Conservation (phyloP, 2,888 invertebrate genomes). For the Metalampra italica region DNA sequence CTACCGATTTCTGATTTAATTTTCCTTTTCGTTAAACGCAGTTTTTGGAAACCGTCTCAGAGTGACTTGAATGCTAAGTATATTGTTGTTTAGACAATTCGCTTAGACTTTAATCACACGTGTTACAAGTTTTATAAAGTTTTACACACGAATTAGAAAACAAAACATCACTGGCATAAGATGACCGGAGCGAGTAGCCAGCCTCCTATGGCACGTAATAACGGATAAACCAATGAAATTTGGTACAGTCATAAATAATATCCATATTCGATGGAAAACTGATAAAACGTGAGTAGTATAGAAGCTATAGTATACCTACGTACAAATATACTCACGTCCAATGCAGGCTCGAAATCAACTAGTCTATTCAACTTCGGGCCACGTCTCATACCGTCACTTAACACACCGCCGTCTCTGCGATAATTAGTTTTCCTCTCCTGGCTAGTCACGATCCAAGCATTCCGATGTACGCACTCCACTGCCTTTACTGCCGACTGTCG, state of each 20-base stretch:
- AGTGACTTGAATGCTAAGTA: slow-evolving; percentile 22
- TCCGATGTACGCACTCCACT: slow-evolving; percentile 36
- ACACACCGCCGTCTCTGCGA: slow-evolving; percentile 33
- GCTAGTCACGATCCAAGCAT: slow-evolving; percentile 57
- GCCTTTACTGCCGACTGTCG: slow-evolving; percentile 23
- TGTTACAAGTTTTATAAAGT: too few relatives aligned
- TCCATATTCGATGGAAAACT: too few relatives aligned
- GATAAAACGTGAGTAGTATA: too few relatives aligned
- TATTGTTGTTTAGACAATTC: not conserved
- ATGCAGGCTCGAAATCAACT: not conserved
- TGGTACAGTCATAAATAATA: too few relatives aligned
- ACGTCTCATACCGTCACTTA: slow-evolving; percentile 19
- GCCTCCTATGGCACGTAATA: too few relatives aligned
- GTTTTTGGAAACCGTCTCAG: slow-evolving; percentile 29
- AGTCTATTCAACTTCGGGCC: slow-evolving; percentile 2
- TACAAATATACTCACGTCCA: not conserved
- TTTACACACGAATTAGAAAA: too few relatives aligned
- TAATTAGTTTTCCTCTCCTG: slow-evolving; percentile 61
- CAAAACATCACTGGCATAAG: too few relatives aligned
- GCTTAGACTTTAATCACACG: too few relatives aligned
- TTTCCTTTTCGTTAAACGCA: slow-evolving; percentile 21
- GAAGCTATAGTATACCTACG: not conserved
- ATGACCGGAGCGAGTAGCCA: too few relatives aligned
- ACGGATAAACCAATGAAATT: too few relatives aligned
- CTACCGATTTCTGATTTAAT: slow-evolving; percentile 25